A percentile compares a stretch with the other conserved stretches of the same genome.
These are phyloP conservation scores for Apodemia hepburni DNA, from an alignment of 2,888 invertebrate genomes.

Conservation along the genomic window DNA sequence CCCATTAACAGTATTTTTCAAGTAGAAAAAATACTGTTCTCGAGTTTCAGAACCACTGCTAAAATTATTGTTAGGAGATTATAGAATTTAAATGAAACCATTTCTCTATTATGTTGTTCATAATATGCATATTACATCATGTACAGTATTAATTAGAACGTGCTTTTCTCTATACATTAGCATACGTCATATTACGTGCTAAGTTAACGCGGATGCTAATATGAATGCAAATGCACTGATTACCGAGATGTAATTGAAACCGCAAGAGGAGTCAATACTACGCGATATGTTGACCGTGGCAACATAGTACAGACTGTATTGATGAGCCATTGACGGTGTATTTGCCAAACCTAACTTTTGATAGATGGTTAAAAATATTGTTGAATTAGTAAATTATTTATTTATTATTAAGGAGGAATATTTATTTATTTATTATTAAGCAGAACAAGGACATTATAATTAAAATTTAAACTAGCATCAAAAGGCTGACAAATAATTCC, in stretches of 20 bases:
- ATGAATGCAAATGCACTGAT: constrained; percentile 8
- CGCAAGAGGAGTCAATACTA: background rate
- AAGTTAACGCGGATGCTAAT: constrained; percentile 4
- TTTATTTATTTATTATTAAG: too few relatives aligned
- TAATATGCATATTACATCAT: background rate
- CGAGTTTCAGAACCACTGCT: too few relatives aligned
- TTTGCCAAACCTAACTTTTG: background rate
- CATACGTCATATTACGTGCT: background rate
- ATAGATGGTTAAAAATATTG: too few relatives aligned
- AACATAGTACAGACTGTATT: background rate
- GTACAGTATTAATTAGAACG: constrained; percentile 6
- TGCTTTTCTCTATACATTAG: constrained; percentile 1
- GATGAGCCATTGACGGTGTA: background rate
- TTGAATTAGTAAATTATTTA: too few relatives aligned
- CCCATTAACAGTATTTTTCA: too few relatives aligned
- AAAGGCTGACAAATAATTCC: too few relatives aligned
- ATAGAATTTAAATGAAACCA: background rate
- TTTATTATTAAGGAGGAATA: too few relatives aligned
- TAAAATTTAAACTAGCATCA: too few relatives aligned
- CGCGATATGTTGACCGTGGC: background rate
- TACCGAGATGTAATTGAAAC: constrained; percentile 3
- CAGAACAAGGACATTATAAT: too few relatives aligned
- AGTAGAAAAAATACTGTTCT: too few relatives aligned
- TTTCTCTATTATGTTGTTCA: background rate
- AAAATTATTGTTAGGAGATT: background rate